phyloP scores from a whole-genome alignment of 2,888 invertebrate species.

The Autographa pulchrina region DNA sequence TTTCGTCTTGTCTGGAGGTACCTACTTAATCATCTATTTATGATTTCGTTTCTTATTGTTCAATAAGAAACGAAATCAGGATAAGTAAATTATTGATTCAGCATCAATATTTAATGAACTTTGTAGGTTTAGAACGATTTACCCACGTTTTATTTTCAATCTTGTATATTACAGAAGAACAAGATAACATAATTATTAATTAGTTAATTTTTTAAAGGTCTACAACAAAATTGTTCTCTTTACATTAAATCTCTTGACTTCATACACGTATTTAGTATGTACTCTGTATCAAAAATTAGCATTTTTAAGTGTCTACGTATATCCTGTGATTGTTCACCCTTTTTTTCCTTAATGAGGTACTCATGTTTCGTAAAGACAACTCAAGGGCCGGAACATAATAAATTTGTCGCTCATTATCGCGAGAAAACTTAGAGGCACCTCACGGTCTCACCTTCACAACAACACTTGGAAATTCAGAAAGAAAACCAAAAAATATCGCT shows the following conservation, averaged over 20 bases:
- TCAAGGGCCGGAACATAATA: slow-evolving; percentile 12
- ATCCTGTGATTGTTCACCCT: neutral
- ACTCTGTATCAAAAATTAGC: too few relatives aligned
- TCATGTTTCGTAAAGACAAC: neutral
- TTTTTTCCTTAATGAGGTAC: slow-evolving; percentile 15
- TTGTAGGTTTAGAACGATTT: too few relatives aligned
- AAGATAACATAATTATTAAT: too few relatives aligned
- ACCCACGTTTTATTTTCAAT: too few relatives aligned
- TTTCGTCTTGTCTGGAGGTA: neutral
- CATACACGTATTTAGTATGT: too few relatives aligned
- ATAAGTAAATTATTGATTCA: neutral
- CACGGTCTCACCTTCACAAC: slow-evolving; percentile 26
- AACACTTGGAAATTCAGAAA: slow-evolving; percentile 41
- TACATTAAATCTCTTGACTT: too few relatives aligned
- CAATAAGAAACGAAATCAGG: too few relatives aligned
- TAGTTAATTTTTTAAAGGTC: too few relatives aligned
- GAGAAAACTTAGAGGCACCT: slow-evolving; percentile 36
- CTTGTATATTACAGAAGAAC: too few relatives aligned
- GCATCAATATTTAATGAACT: neutral
- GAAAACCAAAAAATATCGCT: slow-evolving; percentile 47
- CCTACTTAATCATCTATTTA: neutral
- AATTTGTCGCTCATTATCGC: slow-evolving; percentile 31
- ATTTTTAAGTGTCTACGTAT: neutral
- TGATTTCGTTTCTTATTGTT: neutral
- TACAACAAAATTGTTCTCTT: too few relatives aligned